These are phyloP conservation scores for Aleiodes leptofemur DNA, from an alignment of 2,888 invertebrate species.

Conservation along the genomic window DNA sequence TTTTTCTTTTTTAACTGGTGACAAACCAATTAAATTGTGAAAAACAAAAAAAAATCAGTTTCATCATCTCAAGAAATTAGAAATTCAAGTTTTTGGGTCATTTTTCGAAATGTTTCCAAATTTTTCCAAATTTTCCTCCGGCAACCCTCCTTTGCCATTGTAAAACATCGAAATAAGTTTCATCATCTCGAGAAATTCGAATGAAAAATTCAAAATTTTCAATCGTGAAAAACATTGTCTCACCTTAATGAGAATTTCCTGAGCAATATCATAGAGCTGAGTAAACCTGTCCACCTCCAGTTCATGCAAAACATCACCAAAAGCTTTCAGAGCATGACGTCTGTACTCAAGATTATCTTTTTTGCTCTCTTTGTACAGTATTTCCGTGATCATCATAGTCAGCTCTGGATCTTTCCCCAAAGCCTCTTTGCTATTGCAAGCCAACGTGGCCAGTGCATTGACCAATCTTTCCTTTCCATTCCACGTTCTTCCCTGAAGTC, in stretches of 20 bases:
- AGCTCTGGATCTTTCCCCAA: slow-evolving; percentile 73
- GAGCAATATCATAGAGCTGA: slow-evolving; percentile 87
- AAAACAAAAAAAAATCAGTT: too few species aligned
- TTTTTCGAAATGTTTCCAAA: too few species aligned
- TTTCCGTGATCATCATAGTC: slow-evolving; percentile 79
- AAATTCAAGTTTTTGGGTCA: too few species aligned
- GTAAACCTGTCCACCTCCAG: slow-evolving; percentile 86
- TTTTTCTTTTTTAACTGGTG: too few species aligned
- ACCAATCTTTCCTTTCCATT: slow-evolving; percentile 91
- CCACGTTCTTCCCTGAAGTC: slow-evolving; percentile 90
- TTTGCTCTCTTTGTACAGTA: slow-evolving; percentile 86
- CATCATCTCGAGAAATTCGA: too few species aligned
- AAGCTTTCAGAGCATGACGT: slow-evolving; percentile 82
- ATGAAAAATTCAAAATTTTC: too few species aligned
- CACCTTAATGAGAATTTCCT: slow-evolving; percentile 83
- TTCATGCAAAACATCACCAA: slow-evolving; percentile 85
- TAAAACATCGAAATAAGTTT: too few species aligned
- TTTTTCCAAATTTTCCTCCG: too few species aligned
- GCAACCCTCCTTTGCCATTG: too few species aligned
- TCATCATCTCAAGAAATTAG: too few species aligned
- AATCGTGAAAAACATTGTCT: not conserved
- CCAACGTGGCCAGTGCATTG: slow-evolving; percentile 86
- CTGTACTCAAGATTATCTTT: slow-evolving; percentile 89
- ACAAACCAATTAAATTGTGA: too few species aligned
- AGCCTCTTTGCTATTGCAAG: slow-evolving; percentile 79